phyloP scores from a whole-genome alignment of 2,797 vertebrate species.

The Sarcophilus harrisii region DNA sequence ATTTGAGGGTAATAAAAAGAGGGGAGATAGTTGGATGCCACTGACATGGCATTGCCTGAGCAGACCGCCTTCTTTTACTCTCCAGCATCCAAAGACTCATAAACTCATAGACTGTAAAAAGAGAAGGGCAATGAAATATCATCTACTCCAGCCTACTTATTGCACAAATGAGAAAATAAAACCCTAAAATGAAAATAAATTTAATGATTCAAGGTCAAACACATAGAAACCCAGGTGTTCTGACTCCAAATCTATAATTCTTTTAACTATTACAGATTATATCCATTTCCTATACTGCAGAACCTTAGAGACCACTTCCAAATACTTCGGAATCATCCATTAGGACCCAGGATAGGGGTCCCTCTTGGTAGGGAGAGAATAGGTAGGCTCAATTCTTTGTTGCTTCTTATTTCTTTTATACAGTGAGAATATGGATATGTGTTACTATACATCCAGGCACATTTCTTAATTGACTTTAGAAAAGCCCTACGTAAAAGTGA shows the following conservation, averaged over 20 bases:
- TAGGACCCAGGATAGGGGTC: not conserved
- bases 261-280: not conserved
- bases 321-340: not conserved
- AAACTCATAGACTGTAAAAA: too few species aligned
- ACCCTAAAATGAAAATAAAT: not conserved
- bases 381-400: not conserved
- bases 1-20: not conserved
- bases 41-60: not conserved
- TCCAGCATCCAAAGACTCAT: not conserved
- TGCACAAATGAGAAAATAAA: not conserved
- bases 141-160: not conserved
- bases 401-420: not conserved
- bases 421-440: not conserved
- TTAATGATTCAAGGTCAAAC: not conserved
- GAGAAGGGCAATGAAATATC: not conserved
- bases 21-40: not conserved
- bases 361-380: not conserved
- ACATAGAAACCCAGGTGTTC: not conserved
- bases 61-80: not conserved
- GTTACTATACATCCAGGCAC: not conserved
- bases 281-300: too few species aligned
- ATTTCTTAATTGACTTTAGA: not conserved
- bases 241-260: not conserved
- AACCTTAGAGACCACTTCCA: not conserved
- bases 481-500: not conserved